phyloP scores from a whole-genome alignment of 2,113 vertebrate species.

The Esox niger region DNA sequence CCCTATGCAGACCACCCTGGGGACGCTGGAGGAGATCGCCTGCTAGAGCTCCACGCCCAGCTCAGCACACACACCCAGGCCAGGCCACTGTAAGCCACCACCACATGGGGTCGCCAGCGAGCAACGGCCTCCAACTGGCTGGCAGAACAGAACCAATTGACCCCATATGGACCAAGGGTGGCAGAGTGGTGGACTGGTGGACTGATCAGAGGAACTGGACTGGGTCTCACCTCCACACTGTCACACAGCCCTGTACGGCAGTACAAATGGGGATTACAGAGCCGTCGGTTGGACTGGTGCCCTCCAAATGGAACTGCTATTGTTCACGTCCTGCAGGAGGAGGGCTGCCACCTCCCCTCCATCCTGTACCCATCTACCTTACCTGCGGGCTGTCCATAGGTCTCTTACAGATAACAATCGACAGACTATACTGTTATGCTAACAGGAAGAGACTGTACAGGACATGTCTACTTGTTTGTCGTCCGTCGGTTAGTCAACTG shows the following conservation, averaged over 20 bases:
- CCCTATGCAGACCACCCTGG: conserved; percentile 91
- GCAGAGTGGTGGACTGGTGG: conserved; percentile 23
- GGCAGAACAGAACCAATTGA: conserved; percentile 7
- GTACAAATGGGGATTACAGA: conserved; percentile 58
- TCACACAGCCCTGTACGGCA: conserved; percentile 49
- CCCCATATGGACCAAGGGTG: too few species aligned
- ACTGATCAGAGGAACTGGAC: conserved; percentile 63
- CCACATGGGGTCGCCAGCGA: conserved; percentile 21
- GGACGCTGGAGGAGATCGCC: conserved; percentile 93
- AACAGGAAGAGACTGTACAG: conserved; percentile 28
- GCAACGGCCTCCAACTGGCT: not conserved
- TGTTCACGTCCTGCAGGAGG: conserved; percentile 43
- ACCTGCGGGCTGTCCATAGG: conserved; percentile 1
- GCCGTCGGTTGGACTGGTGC: conserved; percentile 58
- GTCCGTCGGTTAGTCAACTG: conserved; percentile 56
- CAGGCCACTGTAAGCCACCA: conserved; percentile 11
- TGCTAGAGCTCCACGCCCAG: conserved; percentile 79
- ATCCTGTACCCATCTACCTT: not conserved
- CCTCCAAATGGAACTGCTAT: conserved; percentile 43
- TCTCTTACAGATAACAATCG: conserved; percentile 2
- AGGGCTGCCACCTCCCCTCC: conserved; percentile 14
- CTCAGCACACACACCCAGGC: conserved; percentile 50
- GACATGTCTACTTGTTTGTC: conserved; percentile 51
- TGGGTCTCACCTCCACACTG: conserved; percentile 34
- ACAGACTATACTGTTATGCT: conserved; percentile 8